Evolutionary conservation across 1,140 invertebrate species (phyloP).

Genomic region (Heliconius eleuchia): DNA sequence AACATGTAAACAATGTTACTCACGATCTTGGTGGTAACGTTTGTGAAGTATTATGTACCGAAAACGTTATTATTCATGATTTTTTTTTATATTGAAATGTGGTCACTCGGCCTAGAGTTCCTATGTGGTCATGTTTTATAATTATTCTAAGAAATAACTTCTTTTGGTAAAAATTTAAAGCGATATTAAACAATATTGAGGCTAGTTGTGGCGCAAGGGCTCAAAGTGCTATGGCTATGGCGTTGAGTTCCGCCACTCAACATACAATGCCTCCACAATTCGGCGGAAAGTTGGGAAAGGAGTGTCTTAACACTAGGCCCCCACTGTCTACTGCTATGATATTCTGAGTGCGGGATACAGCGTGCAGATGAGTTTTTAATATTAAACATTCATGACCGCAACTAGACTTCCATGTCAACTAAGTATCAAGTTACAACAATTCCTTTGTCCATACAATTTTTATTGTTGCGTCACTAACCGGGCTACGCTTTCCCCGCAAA

Average conservation of each 20-base stretch:
- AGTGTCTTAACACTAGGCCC: too few relatives aligned
- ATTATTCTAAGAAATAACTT: too few relatives aligned
- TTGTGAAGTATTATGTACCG: background rate
- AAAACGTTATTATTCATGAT: background rate
- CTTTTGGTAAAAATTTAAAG: too few relatives aligned
- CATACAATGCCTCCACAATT: too few relatives aligned
- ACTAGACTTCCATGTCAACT: slow-evolving; percentile 44
- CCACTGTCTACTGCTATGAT: too few relatives aligned
- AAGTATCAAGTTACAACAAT: slow-evolving; percentile 53
- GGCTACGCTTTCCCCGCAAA: slow-evolving; percentile 72
- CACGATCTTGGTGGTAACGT: slow-evolving; percentile 43
- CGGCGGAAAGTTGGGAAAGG: too few relatives aligned
- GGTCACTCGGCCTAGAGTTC: background rate
- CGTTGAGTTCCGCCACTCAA: too few relatives aligned
- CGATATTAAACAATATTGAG: slow-evolving; percentile 5
- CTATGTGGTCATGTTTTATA: too few relatives aligned
- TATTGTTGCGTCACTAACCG: slow-evolving; percentile 73
- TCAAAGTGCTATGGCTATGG: too few relatives aligned
- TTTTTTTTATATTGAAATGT: background rate
- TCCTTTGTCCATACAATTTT: slow-evolving; percentile 76
- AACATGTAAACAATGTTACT: slow-evolving; percentile 68
- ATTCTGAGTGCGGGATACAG: too few relatives aligned
- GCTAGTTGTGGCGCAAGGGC: too few relatives aligned
- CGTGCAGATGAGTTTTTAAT: background rate
- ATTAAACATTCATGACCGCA: slow-evolving; percentile 44